Evolutionary conservation across 2,888 invertebrate species (phyloP), one percentile per base, ranked within the genome.

Genomic region (Lapara coniferarum): DNA sequence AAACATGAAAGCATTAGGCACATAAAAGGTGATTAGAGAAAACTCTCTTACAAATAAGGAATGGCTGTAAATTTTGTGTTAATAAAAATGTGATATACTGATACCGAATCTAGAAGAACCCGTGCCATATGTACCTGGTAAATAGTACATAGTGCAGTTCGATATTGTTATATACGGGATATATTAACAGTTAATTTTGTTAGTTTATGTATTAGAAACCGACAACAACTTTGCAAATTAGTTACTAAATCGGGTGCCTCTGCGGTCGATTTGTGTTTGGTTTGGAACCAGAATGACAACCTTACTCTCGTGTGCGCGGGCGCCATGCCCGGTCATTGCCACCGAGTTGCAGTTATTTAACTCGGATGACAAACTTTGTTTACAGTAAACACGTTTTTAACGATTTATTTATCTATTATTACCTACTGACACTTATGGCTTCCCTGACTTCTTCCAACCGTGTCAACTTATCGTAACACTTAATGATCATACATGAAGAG

Each of bases 261-360:
- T 44, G 72, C 68, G 69, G 58, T 69, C 71, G 69, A 53, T 73
- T 72, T 75, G 71, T 79, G 70, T 76, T 75, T 87, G 83, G 86
- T 89, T 89, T 81, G 84, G 82, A 91, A 91, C 91, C 89, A 84
- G 93, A 85, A 85, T 85, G 85, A 88, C 91, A 87, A 88, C 88
- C 88, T 88, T 84, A 81, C 77, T 76, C 76, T 77, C 71, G 74
- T 70, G 73, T 75, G 75, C 71, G 77, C 81, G 78, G 83, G 85
- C 84, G 84, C 85, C 85, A 78, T 81, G 85, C 80, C 82, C 86
- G 93, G 92, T 92, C 93, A 88, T 92, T 92, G 93, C 84, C 91
- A 83, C 85, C 85, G 76, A 86, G 83, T 90, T 92, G 92, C 93
- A 91, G 92, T 92, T 92, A 92, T 90, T 89, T 89, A 86, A 86